Conservation (phyloP, 35 echinoderm and acorn worm species). For the Apostichopus japonicus region DNA sequence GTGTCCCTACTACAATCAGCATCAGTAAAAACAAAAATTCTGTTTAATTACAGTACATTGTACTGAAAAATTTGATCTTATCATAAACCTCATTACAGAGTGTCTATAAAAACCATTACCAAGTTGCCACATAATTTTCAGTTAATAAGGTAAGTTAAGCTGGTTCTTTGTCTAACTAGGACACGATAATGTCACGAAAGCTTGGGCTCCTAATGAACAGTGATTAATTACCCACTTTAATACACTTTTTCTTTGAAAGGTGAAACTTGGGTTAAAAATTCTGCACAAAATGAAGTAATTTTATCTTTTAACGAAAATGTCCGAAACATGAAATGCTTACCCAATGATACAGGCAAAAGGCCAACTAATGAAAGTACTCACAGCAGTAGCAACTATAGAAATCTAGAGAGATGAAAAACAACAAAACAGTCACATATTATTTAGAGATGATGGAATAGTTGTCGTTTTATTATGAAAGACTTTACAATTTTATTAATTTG, state of each 20-base stretch:
- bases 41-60: not conserved
- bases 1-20: too few relatives aligned
- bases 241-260: not conserved
- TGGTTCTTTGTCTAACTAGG: too few relatives aligned
- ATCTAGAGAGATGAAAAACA: conserved; percentile 57
- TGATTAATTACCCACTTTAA: too few relatives aligned
- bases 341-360: conserved; percentile 93
- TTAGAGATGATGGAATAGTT: too few relatives aligned
- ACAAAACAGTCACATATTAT: not conserved
- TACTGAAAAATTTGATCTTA: not conserved
- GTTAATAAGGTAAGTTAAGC: too few relatives aligned
- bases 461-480: too few relatives aligned
- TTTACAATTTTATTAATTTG: too few relatives aligned
- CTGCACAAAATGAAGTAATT: not conserved
- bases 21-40: not conserved
- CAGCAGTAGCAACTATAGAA: conserved; percentile 75
- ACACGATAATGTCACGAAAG: too few relatives aligned
- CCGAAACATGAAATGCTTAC: conserved; percentile 44
- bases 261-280: not conserved
- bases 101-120: too few relatives aligned
- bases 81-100: not conserved
- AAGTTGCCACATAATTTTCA: too few relatives aligned
- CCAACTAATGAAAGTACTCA: conserved; percentile 89
- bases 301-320: not conserved
- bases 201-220: too few relatives aligned